Conservation (phyloP, 1,140 invertebrate species). For the Pentalonia nigronervosa region DNA sequence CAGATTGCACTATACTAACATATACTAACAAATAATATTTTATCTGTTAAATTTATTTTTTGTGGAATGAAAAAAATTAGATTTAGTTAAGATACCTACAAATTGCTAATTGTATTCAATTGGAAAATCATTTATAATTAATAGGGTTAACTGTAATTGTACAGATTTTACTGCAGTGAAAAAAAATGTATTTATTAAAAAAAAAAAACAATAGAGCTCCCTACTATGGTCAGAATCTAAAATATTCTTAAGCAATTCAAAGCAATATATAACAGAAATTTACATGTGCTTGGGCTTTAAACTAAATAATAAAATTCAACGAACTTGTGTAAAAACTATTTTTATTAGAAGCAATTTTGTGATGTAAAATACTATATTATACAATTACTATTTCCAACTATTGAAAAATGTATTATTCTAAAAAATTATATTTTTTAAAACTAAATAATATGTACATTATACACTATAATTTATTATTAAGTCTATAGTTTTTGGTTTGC, state of each 20-base stretch:
- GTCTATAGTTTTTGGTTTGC: background rate
- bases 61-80: no score
- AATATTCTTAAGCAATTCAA: background rate
- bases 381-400: background rate
- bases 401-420: background rate
- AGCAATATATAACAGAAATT: background rate
- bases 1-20: background rate
- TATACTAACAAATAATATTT: background rate
- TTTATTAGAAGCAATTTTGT: background rate
- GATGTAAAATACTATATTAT: background rate
- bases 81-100: background rate
- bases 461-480: background rate
- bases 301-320: background rate
- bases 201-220: background rate
- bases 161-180: no score
- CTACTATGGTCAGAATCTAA: background rate
- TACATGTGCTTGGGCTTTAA: background rate
- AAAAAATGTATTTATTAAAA: background rate
- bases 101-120: background rate
- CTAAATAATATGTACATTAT: no score
- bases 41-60: background rate
- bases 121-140: background rate
- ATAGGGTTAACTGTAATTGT: no score
- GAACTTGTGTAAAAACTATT: background rate
- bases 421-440: no score